Evolutionary conservation across 2,797 vertebrate species (phyloP).

Genomic region (Pipistrellus pipistrellus): DNA sequence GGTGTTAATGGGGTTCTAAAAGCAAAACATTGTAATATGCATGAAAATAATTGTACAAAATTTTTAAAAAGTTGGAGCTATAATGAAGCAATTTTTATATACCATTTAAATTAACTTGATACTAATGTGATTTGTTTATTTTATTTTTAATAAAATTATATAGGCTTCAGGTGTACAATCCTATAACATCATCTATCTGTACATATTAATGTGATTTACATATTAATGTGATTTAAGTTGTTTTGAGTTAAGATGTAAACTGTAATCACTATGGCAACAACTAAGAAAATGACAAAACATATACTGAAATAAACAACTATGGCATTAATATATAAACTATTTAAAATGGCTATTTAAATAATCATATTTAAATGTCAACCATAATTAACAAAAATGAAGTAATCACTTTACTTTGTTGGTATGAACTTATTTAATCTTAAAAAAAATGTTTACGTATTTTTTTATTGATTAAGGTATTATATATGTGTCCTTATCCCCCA

Average conservation of each 20-base stretch:
- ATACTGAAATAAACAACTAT: not conserved
- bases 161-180: not conserved
- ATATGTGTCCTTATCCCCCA: too few species aligned
- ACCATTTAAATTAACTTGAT: not conserved
- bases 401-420: not conserved
- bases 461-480: too few species aligned
- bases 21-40: not conserved
- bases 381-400: not conserved
- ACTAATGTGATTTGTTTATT: constrained; percentile 6
- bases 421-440: not conserved
- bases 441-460: not conserved
- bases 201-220: constrained; percentile 14
- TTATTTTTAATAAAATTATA: not conserved
- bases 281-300: not conserved
- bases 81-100: not conserved
- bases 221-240: constrained; percentile 17
- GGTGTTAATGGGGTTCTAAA: not conserved
- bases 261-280: not conserved
- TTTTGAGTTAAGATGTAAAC: constrained; percentile 28
- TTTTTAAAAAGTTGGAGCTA: not conserved
- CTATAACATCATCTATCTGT: not conserved
- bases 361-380: not conserved
- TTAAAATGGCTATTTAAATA: not conserved
- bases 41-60: not conserved
- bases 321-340: not conserved